Conservation (phyloP, 2,888 invertebrate genomes). For the Megamerina dolium region DNA sequence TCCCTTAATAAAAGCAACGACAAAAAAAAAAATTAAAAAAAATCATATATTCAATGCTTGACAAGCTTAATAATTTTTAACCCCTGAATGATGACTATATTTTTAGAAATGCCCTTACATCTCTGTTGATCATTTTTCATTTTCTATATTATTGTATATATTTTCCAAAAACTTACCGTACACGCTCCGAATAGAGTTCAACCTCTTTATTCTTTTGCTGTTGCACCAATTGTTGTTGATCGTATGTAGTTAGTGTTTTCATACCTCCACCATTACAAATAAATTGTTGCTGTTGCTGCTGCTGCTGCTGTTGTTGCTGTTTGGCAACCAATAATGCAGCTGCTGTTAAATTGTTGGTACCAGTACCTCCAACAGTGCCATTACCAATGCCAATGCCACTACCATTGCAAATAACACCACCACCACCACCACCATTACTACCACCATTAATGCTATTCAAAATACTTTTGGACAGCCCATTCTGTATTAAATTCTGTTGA, state of each 20-base stretch:
- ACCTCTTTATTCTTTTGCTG: constrained; percentile 67
- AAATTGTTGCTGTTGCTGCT: constrained; percentile 18
- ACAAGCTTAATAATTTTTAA: too few species aligned
- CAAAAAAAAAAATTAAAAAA: too few species aligned
- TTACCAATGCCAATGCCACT: background rate
- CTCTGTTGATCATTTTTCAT: too few species aligned
- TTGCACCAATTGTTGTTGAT: constrained; percentile 42
- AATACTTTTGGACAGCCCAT: constrained; percentile 28
- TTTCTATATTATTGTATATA: too few species aligned
- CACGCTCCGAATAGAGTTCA: constrained; percentile 71
- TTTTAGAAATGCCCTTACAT: too few species aligned
- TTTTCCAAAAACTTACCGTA: constrained; percentile 65
- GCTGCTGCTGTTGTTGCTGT: constrained; percentile 10
- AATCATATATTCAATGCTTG: too few species aligned
- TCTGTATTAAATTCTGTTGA: constrained; percentile 24
- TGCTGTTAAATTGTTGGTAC: too few species aligned
- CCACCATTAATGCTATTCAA: constrained; percentile 11
- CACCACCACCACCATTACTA: constrained; percentile 1
- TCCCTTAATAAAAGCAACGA: too few species aligned
- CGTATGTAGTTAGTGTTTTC: constrained; percentile 24
- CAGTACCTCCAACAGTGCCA: too few species aligned
- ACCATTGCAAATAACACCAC: background rate
- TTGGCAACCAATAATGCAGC: constrained; percentile 4
- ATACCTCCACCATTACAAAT: constrained; percentile 1
- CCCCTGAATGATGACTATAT: too few species aligned